Evolutionary conservation across 37 sponge, comb jelly and placozoan species (phyloP), one percentile per base, ranked within the genome.

Genomic region (Hexactinellida sp.): DNA sequence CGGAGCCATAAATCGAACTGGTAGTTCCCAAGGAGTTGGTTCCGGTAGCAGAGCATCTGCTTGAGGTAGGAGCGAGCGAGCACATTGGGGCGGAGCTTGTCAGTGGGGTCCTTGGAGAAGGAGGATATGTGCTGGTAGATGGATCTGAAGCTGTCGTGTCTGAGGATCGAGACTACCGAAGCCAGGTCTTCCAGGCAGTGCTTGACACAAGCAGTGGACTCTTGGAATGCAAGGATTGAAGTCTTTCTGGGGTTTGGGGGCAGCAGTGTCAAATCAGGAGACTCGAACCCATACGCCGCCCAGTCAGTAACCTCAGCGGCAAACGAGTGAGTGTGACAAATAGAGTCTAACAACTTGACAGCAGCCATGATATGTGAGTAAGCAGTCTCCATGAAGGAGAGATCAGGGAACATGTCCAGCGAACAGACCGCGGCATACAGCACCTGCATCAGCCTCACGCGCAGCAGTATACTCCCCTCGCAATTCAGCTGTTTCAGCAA

Each of bases 211-310:
- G 36, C 54, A 38, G 89, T 37, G n/a, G 87, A 84, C 35, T 85
- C 85, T 0, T 23, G 24, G 0, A 89, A 86, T 19, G 88, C 54
- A 24, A 94, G 54, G 36, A 88, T 89, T 0, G 76, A 85, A 36
- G 87, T 89, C 0, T 87, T 83, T 37, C 87, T 85, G 54, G 91
- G 91, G 63, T 90, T 90, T 0, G 94, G 94, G 54, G 94, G 94
- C 13, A 94, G 92, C 0, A 94, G 89, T 13, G 90, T 89, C 35
- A 92, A 90, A 82, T 94, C 76, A 63, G 76, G 3, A 10, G 76
- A 63, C 34, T 28, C 28, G 34, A 63, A 63, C 3, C 76, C 76
- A n/a, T 63, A 63, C 76, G 5, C 30, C 25, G 19, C 5, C 76
- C 76, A 63, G 32, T 63, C 32, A 32, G 76, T 25, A 21, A 63